These are phyloP conservation scores for Enteromius unitaeniatus DNA, from an alignment of 2,797 vertebrate genomes.

Conservation along the genomic window DNA sequence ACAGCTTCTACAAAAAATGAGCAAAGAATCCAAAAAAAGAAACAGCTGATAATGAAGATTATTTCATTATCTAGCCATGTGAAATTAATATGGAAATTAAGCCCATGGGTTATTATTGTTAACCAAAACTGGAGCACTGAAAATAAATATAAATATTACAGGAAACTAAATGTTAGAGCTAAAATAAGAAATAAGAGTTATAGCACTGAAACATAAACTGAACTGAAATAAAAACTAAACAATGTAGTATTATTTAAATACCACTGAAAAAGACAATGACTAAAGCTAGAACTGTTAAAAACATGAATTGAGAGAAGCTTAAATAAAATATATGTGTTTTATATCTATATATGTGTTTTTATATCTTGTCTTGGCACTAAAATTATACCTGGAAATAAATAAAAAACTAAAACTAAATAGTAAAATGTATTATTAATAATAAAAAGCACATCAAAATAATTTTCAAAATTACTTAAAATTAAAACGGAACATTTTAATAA, in stretches of 20 bases:
- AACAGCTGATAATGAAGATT: background rate
- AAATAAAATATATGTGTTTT: background rate
- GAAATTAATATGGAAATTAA: background rate
- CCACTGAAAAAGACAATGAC: too few relatives aligned
- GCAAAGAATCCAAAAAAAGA: background rate
- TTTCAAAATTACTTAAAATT: background rate
- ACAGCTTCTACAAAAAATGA: background rate
- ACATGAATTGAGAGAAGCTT: background rate
- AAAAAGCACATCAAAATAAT: background rate
- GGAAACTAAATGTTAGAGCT: background rate
- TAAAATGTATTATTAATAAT: background rate
- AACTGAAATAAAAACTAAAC: background rate
- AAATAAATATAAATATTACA: background rate
- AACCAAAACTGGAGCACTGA: background rate
- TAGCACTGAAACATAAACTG: background rate
- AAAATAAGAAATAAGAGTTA: background rate
- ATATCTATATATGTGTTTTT: too few relatives aligned
- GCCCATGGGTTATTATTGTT: background rate
- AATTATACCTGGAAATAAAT: background rate
- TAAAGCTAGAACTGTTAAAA: background rate
- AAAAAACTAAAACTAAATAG: background rate
- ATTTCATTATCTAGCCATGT: background rate
- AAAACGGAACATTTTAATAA: too few relatives aligned
- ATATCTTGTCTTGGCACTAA: background rate
- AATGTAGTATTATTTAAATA: background rate